A percentile compares a stretch with the other conserved stretches of the same genome.
These are phyloP conservation scores for Lynx canadensis DNA, from an alignment of 2,113 vertebrate genomes.

Conservation along the genomic window DNA sequence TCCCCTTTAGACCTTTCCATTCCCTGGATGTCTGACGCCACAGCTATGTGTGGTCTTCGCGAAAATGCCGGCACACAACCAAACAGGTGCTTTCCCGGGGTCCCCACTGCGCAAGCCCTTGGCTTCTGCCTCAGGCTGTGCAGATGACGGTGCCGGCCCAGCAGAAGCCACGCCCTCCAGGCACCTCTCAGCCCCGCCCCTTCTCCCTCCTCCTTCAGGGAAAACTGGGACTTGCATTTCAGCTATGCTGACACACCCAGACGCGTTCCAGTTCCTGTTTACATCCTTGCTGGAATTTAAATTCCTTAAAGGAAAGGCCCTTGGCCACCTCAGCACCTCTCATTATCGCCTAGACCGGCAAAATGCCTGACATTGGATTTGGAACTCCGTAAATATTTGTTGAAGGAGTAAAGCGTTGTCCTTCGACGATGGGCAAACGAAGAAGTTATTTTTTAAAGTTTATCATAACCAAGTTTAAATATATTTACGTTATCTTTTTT, in stretches of 20 bases:
- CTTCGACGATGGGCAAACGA: background rate
- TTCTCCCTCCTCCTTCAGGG: background rate
- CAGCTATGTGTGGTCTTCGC: background rate
- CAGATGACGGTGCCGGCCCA: background rate
- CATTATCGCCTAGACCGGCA: background rate
- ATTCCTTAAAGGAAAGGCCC: background rate
- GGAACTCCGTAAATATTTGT: slow-evolving; percentile 23
- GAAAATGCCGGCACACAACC: background rate
- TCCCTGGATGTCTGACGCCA: background rate
- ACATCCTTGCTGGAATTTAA: background rate
- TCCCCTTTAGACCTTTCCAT: background rate
- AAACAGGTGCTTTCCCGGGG: background rate
- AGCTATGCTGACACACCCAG: background rate
- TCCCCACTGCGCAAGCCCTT: too few species aligned
- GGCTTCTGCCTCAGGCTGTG: background rate
- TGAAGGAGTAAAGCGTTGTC: background rate
- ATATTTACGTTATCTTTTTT: background rate
- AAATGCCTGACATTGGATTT: background rate
- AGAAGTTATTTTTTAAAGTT: background rate
- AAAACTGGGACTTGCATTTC: background rate
- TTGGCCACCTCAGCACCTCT: background rate
- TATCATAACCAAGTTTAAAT: slow-evolving; percentile 1
- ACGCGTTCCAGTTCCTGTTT: background rate
- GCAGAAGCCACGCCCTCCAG: background rate
- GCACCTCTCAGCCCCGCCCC: background rate